phyloP scores from a whole-genome alignment of 2,797 vertebrate species.

The Xiphorhynchus erythropygius region DNA sequence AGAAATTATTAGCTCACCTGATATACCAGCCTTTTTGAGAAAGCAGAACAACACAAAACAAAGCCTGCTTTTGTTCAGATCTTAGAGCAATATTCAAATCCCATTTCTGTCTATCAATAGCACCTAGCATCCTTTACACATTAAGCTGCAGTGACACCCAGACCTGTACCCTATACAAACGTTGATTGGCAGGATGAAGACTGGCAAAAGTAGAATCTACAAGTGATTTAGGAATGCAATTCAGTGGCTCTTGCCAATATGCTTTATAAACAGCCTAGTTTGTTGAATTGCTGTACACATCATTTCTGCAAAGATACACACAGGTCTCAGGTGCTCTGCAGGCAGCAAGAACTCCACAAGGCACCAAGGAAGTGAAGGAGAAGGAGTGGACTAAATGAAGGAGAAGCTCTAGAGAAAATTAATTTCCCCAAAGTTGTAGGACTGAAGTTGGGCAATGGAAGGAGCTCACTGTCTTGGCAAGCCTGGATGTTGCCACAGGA shows the following conservation, averaged over 20 bases:
- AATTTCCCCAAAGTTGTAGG: not conserved
- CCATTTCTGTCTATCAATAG: not conserved
- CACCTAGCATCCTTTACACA: not conserved
- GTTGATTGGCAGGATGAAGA: not conserved
- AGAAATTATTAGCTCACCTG: not conserved
- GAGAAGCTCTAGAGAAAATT: not conserved
- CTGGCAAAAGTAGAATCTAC: not conserved
- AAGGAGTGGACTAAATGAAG: not conserved
- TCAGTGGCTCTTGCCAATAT: not conserved
- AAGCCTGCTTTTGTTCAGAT: not conserved
- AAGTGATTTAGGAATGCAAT: not conserved
- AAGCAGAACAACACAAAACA: not conserved
- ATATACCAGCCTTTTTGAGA: not conserved
- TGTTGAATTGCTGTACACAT: not conserved
- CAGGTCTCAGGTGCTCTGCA: not conserved
- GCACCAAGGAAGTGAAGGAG: not conserved
- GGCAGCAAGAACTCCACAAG: not conserved
- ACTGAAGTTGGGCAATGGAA: not conserved
- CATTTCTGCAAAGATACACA: not conserved
- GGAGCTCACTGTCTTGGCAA: not conserved
- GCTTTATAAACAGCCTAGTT: slow-evolving; percentile 17
- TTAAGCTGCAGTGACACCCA: not conserved
- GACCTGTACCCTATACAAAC: not conserved
- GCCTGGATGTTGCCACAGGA: not conserved
- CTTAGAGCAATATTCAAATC: not conserved